These are phyloP conservation scores for Drosophila kanekoi DNA, from an alignment of 2,888 invertebrate species.

Conservation along the genomic window DNA sequence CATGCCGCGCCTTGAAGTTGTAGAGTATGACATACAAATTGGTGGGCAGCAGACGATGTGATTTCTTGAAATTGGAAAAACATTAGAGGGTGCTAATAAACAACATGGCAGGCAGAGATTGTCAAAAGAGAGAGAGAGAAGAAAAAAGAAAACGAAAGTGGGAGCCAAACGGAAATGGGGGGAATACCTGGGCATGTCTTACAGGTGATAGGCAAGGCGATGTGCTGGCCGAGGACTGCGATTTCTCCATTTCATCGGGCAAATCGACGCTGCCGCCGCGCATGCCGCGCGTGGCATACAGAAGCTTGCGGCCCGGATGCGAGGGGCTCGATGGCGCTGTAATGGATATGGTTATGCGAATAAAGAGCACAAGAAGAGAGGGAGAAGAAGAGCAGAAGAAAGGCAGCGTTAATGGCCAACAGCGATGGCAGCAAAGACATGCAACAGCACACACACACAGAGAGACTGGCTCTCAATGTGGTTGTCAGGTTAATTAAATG, in stretches of 20 bases:
- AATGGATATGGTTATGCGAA: constrained; percentile 65
- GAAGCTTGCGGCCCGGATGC: constrained; percentile 92
- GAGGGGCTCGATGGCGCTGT: constrained; percentile 96
- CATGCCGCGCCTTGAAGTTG: constrained; percentile 97
- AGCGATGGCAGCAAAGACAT: constrained; percentile 39
- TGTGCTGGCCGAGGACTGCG: constrained; percentile 95
- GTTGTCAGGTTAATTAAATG: constrained; percentile 59
- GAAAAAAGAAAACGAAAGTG: constrained; percentile 1
- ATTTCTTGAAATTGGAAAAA: constrained; percentile 87
- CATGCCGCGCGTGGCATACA: constrained; percentile 91
- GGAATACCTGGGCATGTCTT: constrained; percentile 86
- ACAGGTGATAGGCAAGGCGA: constrained; percentile 97
- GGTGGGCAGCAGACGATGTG: constrained; percentile 93
- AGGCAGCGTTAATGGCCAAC: constrained; percentile 60
- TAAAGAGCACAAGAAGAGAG: constrained; percentile 4
- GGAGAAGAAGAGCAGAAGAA: constrained; percentile 5
- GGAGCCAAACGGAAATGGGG: constrained; percentile 53
- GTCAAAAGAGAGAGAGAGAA: background rate
- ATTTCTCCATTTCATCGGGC: constrained; percentile 95
- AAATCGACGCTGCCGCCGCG: constrained; percentile 97
- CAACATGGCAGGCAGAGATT: constrained; percentile 12
- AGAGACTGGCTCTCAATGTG: constrained; percentile 32
- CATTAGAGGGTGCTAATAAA: constrained; percentile 35
- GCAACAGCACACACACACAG: constrained; percentile 27
- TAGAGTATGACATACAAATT: constrained; percentile 97